These are phyloP conservation scores for Dichetophora obliterata DNA, from an alignment of 2,888 invertebrate species.

Conservation along the genomic window DNA sequence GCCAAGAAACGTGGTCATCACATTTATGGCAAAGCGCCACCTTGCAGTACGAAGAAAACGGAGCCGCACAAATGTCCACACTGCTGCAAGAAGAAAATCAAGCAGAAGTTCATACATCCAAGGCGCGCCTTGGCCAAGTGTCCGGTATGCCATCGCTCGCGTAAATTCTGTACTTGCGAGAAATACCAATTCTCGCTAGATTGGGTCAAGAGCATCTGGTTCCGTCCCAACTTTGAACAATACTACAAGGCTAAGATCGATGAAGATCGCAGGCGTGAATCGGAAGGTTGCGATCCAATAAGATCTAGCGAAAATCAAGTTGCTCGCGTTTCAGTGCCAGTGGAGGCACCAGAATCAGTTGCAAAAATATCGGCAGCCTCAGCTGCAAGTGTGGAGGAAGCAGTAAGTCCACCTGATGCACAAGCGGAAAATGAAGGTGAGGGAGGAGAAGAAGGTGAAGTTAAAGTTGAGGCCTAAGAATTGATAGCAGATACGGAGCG, in stretches of 20 bases:
- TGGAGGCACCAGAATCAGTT: neutral
- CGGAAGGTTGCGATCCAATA: neutral
- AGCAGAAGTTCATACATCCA: slow-evolving; percentile 53
- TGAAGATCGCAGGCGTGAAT: neutral
- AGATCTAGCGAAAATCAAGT: too few species aligned
- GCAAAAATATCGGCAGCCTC: neutral
- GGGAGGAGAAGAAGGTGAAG: neutral
- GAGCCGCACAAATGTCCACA: slow-evolving; percentile 57
- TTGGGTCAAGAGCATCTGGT: slow-evolving; percentile 65
- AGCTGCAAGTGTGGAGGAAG: neutral
- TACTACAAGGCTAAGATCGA: slow-evolving; percentile 61
- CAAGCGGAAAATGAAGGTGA: neutral
- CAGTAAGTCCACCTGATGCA: slow-evolving; percentile 41
- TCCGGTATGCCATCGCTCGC: slow-evolving; percentile 59
- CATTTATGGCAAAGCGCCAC: slow-evolving; percentile 58
- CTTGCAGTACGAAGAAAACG: slow-evolving; percentile 56
- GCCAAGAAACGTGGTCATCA: slow-evolving; percentile 61
- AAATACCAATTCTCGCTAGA: slow-evolving; percentile 61
- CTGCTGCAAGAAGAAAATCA: slow-evolving; percentile 59
- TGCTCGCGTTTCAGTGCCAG: neutral
- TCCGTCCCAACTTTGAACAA: slow-evolving; percentile 60
- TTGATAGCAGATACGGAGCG: neutral
- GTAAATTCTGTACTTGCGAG: slow-evolving; percentile 58
- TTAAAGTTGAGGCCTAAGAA: neutral
- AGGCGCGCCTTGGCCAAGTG: slow-evolving; percentile 56